Evolutionary conservation across 2,888 invertebrate genomes (phyloP).

Genomic region (Poecilobothrus nobilitatus): DNA sequence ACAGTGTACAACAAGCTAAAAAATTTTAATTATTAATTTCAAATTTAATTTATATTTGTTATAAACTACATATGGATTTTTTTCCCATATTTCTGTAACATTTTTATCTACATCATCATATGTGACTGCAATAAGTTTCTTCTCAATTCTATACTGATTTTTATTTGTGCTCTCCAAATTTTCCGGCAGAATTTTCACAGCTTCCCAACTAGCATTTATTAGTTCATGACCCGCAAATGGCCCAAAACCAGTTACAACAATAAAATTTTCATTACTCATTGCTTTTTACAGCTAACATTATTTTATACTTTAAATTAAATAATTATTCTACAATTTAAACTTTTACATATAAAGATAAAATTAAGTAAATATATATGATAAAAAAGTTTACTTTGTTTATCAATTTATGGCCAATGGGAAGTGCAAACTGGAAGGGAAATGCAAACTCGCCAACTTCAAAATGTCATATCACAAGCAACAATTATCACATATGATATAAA

Average conservation of each 20-base stretch:
- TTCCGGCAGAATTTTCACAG: constrained; percentile 53
- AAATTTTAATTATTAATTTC: constrained; percentile 9
- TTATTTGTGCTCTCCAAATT: constrained; percentile 31
- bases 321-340: too few relatives aligned
- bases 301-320: too few relatives aligned
- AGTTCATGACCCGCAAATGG: constrained; percentile 56
- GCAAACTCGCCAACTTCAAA: too few relatives aligned
- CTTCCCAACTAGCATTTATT: constrained; percentile 71
- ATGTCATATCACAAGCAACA: too few relatives aligned
- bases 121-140: constrained; percentile 53
- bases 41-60: constrained; percentile 24
- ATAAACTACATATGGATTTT: constrained; percentile 50
- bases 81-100: constrained; percentile 55
- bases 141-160: constrained; percentile 46
- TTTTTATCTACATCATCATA: constrained; percentile 54
- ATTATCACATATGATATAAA: too few relatives aligned
- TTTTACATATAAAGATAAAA: too few relatives aligned
- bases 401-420: too few relatives aligned
- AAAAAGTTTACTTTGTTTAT: too few relatives aligned
- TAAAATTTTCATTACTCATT: constrained; percentile 19
- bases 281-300: constrained; percentile 27
- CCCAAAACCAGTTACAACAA: constrained; percentile 66
- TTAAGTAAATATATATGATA: too few relatives aligned
- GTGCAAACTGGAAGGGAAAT: too few relatives aligned
- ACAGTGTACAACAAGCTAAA: constrained; percentile 40